Evolutionary conservation across 1,140 invertebrate species (phyloP).

Genomic region (Tribolium madens): DNA sequence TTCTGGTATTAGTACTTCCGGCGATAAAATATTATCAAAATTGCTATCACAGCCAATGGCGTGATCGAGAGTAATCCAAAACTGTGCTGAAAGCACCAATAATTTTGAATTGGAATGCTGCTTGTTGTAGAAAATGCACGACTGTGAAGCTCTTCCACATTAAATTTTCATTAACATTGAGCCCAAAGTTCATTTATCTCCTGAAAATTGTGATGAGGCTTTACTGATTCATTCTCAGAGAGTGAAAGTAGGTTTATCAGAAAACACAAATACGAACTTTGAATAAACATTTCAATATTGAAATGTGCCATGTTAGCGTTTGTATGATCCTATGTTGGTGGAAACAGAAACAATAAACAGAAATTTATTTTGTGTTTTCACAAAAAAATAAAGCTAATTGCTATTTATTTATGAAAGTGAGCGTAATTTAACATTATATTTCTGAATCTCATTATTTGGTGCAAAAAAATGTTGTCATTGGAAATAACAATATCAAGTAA

Average conservation of each 20-base stretch:
- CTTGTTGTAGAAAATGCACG: slow-evolving; percentile 15
- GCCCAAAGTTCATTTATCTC: slow-evolving; percentile 22
- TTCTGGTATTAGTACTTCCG: neutral
- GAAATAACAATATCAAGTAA: no score
- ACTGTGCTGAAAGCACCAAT: slow-evolving; percentile 3
- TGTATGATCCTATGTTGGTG: neutral
- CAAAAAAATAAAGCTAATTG: no score
- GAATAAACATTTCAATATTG: slow-evolving; percentile 3
- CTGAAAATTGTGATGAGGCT: slow-evolving; percentile 7
- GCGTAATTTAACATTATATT: no score
- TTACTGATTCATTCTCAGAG: slow-evolving; percentile 7
- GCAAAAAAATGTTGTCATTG: no score
- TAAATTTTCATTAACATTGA: slow-evolving; percentile 26
- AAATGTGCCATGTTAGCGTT: neutral
- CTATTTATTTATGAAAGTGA: no score
- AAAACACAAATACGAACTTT: slow-evolving; percentile 12
- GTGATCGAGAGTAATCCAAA: neutral
- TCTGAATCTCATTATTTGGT: no score
- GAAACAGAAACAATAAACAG: no score
- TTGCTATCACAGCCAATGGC: neutral
- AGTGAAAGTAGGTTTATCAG: slow-evolving; percentile 9
- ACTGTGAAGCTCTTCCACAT: neutral
- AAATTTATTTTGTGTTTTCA: no score
- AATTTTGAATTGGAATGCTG: slow-evolving; percentile 4
- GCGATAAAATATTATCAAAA: neutral